Conservation (phyloP, 2,888 invertebrate genomes). For the Coleophora flavipennella region DNA sequence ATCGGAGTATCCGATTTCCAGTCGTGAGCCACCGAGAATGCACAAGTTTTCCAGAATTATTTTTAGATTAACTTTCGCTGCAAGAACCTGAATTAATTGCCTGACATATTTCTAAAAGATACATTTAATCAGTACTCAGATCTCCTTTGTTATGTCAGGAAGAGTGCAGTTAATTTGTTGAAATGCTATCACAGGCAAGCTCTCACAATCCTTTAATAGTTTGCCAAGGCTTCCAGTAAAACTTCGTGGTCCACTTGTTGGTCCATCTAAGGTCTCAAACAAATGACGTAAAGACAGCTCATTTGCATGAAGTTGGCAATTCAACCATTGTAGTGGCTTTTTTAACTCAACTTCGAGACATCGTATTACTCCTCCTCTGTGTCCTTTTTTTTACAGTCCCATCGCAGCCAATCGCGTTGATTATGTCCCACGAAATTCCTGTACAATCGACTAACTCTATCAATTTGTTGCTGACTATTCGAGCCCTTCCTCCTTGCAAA, state of each 20-base stretch:
- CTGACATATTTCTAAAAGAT: slow-evolving; percentile 5
- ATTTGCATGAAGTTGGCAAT: slow-evolving; percentile 13
- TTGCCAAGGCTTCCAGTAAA: slow-evolving; percentile 13
- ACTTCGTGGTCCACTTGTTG: slow-evolving; percentile 13
- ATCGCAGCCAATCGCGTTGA: slow-evolving; percentile 13
- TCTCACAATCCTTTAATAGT: slow-evolving; percentile 11
- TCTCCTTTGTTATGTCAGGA: neutral
- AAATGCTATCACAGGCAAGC: neutral
- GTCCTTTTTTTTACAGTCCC: slow-evolving; percentile 13
- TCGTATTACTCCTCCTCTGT: slow-evolving; percentile 14
- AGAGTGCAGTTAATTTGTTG: neutral
- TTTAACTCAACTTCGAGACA: slow-evolving; percentile 13
- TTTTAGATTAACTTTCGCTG: slow-evolving; percentile 8
- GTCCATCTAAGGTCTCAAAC: slow-evolving; percentile 12
- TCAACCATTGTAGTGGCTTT: slow-evolving; percentile 14
- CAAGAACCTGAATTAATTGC: slow-evolving; percentile 7
- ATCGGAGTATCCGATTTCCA: slow-evolving; percentile 14
- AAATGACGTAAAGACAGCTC: slow-evolving; percentile 14
- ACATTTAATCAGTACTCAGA: slow-evolving; percentile 11
- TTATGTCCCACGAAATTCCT: neutral
- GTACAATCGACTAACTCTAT: neutral
- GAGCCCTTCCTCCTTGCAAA: neutral
- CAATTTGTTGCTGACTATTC: neutral
- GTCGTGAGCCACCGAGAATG: slow-evolving; percentile 13
- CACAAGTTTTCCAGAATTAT: slow-evolving; percentile 11